A percentile compares a stretch with the other conserved stretches of the same genome.
Conservation (phyloP, 2,113 vertebrate genomes). For the Trematocara marginatum region DNA sequence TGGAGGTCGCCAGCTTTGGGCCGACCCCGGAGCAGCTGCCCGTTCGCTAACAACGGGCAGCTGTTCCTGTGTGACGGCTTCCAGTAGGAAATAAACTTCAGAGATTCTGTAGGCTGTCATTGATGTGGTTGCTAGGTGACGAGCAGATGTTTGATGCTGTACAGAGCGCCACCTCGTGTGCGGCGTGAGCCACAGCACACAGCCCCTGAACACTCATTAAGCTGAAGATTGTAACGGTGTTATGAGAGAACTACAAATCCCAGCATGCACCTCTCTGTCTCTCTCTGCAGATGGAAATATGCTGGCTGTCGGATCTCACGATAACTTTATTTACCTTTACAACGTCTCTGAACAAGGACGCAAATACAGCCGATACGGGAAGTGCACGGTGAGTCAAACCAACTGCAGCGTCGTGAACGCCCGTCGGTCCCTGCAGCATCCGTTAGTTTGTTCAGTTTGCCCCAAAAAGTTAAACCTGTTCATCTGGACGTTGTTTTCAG, state of each 20-base stretch:
- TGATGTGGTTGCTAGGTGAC: neutral
- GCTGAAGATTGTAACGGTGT: neutral
- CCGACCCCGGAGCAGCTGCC: neutral
- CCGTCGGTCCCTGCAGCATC: neutral
- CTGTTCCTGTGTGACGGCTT: neutral
- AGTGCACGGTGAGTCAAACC: conserved; percentile 80
- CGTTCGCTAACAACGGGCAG: neutral
- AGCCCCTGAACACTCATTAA: neutral
- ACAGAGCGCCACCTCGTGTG: neutral
- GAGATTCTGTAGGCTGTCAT: neutral
- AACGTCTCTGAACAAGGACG: conserved; percentile 89
- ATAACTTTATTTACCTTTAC: conserved; percentile 99
- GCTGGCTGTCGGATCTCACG: conserved; percentile 95
- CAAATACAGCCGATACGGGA: conserved; percentile 92
- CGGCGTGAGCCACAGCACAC: neutral
- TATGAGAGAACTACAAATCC: neutral
- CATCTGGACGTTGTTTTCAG: neutral
- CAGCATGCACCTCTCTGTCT: neutral
- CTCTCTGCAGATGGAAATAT: conserved; percentile 81
- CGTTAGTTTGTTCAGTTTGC: neutral
- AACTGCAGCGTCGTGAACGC: neutral
- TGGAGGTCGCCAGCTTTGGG: neutral
- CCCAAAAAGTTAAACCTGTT: neutral
- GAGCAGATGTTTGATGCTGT: neutral
- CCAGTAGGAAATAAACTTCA: neutral